Base-by-base conservation (phyloP, 2,888 invertebrate species). In the Callimorpha dominula region DNA sequence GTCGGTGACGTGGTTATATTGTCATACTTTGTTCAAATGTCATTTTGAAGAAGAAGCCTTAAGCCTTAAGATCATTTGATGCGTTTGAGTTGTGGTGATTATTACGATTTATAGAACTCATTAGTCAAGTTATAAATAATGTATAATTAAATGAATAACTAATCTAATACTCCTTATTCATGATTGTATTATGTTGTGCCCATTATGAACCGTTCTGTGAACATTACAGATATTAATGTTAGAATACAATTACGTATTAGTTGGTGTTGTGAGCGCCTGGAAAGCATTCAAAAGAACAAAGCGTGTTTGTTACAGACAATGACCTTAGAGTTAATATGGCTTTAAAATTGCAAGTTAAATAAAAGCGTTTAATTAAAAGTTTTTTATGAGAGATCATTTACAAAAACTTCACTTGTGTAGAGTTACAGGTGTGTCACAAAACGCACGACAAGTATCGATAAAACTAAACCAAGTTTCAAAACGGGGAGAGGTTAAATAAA, bases 281-380 rank as follows among this genome's bases (percentile, higher is more conserved):
- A 20, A 46, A 4, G 20, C 46, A 65, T 60, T 60, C 14, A 3
- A 31, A 14, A 12, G 31, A 60, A 5, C 7, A 11, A 6, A 50
- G 1, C 42, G 42, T 62, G 63, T 64, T 52, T 31, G 66, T 50
- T 46, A 15, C 31, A 74, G 31, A 73, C 72, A 71, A 75, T 63
- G 42, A 68, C 69, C 72, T 65, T n/a, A n/a, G n/a, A n/a, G n/a
- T 63, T 72, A 72, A 75, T 73, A 17, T 70, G 62, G 63, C 72
- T 69, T 64, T 75, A 72, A 68, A 75, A 71, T 31, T 31, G 31
- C 31, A 31, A 31, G 31, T 31, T 31, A 31, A 31, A 31, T 31
- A 31, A 31, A 31, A 31, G 31, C 31, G 31, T 31, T 31, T 31
- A 31, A 49, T 49, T 63, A 46, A 62, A 43, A n/a, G 68, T 43